A percentile compares a stretch with the other conserved stretches of the same genome.
Evolutionary conservation across 2,113 vertebrate species (phyloP).

Genomic region (Tetrax tetrax): DNA sequence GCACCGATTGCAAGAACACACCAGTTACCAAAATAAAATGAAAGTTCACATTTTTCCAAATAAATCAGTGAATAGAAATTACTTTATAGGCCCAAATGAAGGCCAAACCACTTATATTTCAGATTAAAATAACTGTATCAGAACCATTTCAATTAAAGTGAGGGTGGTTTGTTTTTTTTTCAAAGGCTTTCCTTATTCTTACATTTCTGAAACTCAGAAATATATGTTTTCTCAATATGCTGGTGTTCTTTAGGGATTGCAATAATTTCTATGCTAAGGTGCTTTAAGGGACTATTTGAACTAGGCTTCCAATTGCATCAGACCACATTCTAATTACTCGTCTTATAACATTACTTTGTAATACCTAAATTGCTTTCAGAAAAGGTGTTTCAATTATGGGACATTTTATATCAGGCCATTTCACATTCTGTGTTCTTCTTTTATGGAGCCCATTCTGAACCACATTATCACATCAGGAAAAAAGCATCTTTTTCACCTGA

Average conservation of each 20-base stretch:
- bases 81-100: background rate
- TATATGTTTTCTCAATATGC: background rate
- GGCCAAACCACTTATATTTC: background rate
- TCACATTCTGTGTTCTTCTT: background rate
- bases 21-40: background rate
- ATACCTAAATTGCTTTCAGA: constrained; percentile 42
- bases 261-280: background rate
- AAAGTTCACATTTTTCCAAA: background rate
- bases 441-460: background rate
- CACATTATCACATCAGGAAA: background rate
- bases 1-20: background rate
- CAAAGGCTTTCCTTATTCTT: background rate
- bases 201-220: background rate
- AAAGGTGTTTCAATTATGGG: constrained; percentile 53
- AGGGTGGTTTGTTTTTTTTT: background rate
- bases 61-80: background rate
- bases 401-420: constrained; percentile 30
- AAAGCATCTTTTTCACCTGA: background rate
- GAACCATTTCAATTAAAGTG: background rate
- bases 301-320: background rate
- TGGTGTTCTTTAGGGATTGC: background rate
- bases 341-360: constrained; percentile 25
- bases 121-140: background rate
- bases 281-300: constrained; percentile 45
- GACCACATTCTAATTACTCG: constrained; percentile 35